phyloP scores from a whole-genome alignment of 2,113 vertebrate species.

The Hoplias malabaricus region DNA sequence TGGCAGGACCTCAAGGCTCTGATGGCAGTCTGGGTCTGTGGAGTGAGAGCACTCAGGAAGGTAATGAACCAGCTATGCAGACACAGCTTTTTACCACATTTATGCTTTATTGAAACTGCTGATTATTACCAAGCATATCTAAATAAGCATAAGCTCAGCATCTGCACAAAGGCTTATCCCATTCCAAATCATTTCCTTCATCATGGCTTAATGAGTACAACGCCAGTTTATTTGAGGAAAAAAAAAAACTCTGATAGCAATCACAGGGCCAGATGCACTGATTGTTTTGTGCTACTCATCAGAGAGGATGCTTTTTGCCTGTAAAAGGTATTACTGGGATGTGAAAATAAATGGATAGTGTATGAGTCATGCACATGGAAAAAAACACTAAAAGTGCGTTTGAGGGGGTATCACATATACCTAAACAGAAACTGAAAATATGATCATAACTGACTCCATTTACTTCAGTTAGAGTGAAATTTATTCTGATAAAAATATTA shows the following conservation, averaged over 20 bases:
- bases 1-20: not conserved
- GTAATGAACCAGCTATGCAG: conserved; percentile 22
- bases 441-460: too few species aligned
- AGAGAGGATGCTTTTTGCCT: not conserved
- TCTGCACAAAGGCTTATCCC: not conserved
- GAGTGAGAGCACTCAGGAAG: conserved; percentile 1
- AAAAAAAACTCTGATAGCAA: not conserved
- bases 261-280: not conserved
- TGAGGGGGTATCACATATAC: too few species aligned
- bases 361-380: too few species aligned
- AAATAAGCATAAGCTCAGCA: not conserved
- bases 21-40: conserved; percentile 9
- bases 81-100: conserved; percentile 13
- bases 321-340: not conserved
- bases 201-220: not conserved
- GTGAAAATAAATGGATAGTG: too few species aligned
- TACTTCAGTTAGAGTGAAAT: too few species aligned
- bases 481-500: too few species aligned
- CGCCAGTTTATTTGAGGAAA: not conserved
- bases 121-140: conserved; percentile 6
- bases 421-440: too few species aligned
- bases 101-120: conserved; percentile 5
- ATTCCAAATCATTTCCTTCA: not conserved
- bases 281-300: not conserved
- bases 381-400: too few species aligned